A percentile compares a stretch with the other conserved stretches of the same genome.
These are phyloP conservation scores for Ovis canadensis DNA, from an alignment of 2,113 vertebrate genomes.

Conservation along the genomic window DNA sequence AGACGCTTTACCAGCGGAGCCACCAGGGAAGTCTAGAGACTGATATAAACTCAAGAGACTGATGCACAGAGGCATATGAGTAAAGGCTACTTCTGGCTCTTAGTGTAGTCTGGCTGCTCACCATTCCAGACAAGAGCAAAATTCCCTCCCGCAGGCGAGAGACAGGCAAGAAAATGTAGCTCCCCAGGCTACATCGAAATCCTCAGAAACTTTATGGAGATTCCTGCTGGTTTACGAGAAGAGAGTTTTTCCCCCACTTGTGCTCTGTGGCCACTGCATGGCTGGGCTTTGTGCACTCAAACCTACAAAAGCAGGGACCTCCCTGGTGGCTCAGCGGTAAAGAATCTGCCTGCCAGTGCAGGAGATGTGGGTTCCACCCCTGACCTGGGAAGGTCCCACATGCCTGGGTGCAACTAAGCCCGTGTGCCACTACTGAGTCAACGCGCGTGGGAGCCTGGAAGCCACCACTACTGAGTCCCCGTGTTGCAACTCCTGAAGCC, in stretches of 20 bases:
- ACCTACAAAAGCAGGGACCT: neutral
- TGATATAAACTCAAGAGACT: neutral
- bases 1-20: neutral
- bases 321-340: neutral
- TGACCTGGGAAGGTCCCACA: neutral
- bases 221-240: neutral
- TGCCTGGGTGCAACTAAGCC: neutral
- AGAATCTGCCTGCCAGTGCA: neutral
- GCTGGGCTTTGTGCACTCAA: neutral
- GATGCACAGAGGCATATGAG: rapidly evolving
- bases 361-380: neutral
- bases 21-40: neutral
- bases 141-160: neutral
- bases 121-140: neutral
- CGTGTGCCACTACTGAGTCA: neutral
- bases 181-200: neutral
- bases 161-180: neutral
- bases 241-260: neutral
- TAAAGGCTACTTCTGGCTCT: neutral
- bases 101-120: neutral
- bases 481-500: neutral
- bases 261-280: neutral
- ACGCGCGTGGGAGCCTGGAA: neutral
- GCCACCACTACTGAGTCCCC: neutral
- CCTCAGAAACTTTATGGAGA: neutral